Percentiles rank a stretch among this genome's conserved stretches.
These are phyloP conservation scores for Athetis lepigone DNA, from an alignment of 2,888 invertebrate genomes.

Conservation along the genomic window DNA sequence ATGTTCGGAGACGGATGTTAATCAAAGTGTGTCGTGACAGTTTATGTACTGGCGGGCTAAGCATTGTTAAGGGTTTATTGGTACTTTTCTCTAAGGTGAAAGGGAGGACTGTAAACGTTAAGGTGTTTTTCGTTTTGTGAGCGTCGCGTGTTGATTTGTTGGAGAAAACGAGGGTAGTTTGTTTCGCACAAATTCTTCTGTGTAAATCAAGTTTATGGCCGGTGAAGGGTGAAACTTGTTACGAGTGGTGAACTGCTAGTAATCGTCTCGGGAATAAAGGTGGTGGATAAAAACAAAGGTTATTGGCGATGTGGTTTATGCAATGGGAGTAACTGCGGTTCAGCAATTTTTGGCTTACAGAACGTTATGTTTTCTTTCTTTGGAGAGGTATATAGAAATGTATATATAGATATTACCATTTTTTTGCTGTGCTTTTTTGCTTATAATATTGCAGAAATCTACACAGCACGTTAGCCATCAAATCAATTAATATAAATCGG, in stretches of 20 bases:
- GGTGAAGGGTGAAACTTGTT: constrained; percentile 52
- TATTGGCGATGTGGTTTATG: constrained; percentile 18
- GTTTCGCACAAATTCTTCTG: constrained; percentile 54
- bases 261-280: constrained; percentile 27
- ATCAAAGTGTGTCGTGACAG: constrained; percentile 60
- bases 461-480: no score
- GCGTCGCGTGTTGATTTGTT: constrained; percentile 57
- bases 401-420: no score
- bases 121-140: constrained; percentile 53
- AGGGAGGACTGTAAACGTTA: constrained; percentile 52
- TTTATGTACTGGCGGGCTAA: constrained; percentile 42
- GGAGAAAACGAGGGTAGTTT: constrained; percentile 35
- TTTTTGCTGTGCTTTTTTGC: no score
- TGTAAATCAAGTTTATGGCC: constrained; percentile 53
- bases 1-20: constrained; percentile 54
- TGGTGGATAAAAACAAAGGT: constrained; percentile 26
- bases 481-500: no score
- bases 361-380: no score
- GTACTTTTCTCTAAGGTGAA: constrained; percentile 52
- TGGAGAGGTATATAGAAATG: no score
- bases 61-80: constrained; percentile 56
- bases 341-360: no score
- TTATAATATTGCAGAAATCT: no score
- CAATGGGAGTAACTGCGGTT: not conserved
- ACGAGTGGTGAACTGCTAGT: constrained; percentile 39